Conservation (phyloP, 2,113 vertebrate genomes). For the Tonatia bakeri region DNA sequence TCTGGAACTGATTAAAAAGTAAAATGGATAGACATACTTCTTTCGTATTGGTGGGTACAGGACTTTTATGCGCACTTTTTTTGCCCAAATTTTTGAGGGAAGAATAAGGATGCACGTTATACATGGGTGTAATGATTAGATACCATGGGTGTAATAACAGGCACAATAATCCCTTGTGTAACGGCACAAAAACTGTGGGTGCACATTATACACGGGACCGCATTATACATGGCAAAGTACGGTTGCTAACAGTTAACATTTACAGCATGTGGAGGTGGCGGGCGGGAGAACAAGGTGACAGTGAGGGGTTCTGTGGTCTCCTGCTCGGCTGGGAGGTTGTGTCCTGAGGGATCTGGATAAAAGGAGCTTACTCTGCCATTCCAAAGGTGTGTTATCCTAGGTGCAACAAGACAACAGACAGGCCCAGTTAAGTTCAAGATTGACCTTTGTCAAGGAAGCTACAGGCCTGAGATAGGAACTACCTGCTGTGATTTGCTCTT, state of each 20-base stretch:
- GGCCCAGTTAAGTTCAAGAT: not conserved
- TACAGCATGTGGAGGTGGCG: not conserved
- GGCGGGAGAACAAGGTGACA: not conserved
- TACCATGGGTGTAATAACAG: too few relatives aligned
- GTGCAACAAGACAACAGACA: not conserved
- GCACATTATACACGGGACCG: too few relatives aligned
- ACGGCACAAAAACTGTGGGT: too few relatives aligned
- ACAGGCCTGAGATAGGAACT: not conserved
- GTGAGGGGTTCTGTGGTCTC: not conserved
- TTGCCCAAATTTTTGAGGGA: too few relatives aligned
- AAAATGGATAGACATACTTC: not conserved
- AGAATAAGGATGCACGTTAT: too few relatives aligned
- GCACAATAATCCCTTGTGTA: too few relatives aligned
- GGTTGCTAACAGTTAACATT: not conserved
- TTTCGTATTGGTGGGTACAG: not conserved
- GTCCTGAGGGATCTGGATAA: not conserved
- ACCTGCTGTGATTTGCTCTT: not conserved
- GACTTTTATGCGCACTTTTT: not conserved
- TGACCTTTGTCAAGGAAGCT: not conserved
- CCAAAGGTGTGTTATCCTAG: not conserved
- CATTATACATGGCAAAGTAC: too few relatives aligned
- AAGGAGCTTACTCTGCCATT: not conserved
- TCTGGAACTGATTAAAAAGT: not conserved
- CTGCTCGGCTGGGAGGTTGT: not conserved
- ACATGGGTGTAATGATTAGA: too few relatives aligned